A percentile compares a stretch with the other conserved stretches of the same genome.
Evolutionary conservation across 2,113 vertebrate genomes (phyloP).

Genomic region (Pardalotus punctatus): DNA sequence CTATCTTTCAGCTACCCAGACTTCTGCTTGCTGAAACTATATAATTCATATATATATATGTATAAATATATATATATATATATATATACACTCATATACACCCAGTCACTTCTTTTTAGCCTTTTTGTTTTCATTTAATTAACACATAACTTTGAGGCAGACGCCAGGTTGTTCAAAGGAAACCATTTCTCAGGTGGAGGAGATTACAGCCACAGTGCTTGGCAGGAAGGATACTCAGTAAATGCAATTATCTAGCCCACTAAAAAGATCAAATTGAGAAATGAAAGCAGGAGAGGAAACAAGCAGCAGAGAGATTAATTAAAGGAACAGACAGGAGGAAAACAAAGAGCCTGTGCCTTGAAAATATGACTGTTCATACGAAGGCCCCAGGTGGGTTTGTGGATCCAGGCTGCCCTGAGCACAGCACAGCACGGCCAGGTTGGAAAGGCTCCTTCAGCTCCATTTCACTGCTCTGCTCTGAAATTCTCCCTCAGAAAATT

Average conservation of each 20-base stretch:
- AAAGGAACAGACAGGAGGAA: neutral
- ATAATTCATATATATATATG: neutral
- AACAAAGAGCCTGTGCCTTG: neutral
- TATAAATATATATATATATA: neutral
- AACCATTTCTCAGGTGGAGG: conserved; percentile 30
- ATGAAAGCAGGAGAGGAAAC: conserved; percentile 37
- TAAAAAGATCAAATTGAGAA: conserved; percentile 38
- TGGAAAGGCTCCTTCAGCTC: neutral
- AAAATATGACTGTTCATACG: neutral
- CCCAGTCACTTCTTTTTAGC: neutral
- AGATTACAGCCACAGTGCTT: neutral
- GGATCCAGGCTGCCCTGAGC: neutral
- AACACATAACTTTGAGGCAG: neutral
- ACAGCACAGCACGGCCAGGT: neutral
- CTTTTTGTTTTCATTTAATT: neutral
- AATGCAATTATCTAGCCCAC: conserved; percentile 43
- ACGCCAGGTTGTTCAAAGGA: neutral
- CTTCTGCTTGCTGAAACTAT: neutral
- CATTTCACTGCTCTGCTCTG: neutral
- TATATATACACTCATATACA: fast-evolving
- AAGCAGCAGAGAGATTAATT: conserved; percentile 15
- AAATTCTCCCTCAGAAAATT: neutral
- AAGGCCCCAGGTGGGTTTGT: neutral
- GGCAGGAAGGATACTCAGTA: conserved; percentile 34
- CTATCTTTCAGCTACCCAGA: neutral